Evolutionary conservation across 2,113 vertebrate genomes (phyloP), one percentile per base, ranked within the genome.

Genomic region (Maylandia zebra): DNA sequence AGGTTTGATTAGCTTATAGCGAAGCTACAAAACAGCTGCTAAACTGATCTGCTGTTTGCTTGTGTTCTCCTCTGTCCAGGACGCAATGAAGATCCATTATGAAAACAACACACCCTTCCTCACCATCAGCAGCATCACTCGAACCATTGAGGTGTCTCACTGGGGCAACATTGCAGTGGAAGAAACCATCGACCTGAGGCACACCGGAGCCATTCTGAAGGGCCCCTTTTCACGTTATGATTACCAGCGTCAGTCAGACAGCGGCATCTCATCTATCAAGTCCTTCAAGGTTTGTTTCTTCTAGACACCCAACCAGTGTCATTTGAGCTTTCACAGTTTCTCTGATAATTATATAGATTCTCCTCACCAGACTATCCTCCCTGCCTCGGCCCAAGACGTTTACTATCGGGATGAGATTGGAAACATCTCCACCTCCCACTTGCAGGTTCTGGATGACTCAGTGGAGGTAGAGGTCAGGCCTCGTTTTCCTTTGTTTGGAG

Each of bases 111-210:
- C 96, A 4, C 99, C 99, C 0, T 99, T 99, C 96, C 96, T 99
- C 87, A 99, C 98, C 76, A 98, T 99, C 94, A 98, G 97, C 88
- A 98, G 97, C 85, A 98, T 99, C 96, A 98, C 97, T 3, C 97
- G 99, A 8, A 96, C 97, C 87, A 99, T 99, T 0, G 99, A 99
- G 93, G 98, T 99, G 36, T 99, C 99, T 50, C 99, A 99, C 93
- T 99, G 99, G 99, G 99, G 99, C 1, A 99, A 99, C 94, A 99
- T 99, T 34, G 99, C 99, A 0, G 99, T 99, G 83, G 98, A 99
- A 82, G 99, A 99, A 88, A 99, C 98, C 0, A 97, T 99, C 34
- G 98, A 99, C 92, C 91, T 99, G 88, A 98, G 98, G 90, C 99
- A 99, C 94, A 99, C 98, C 0, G 99, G 99, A 6, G 99, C 98